Base-by-base conservation (phyloP, 2,888 invertebrate genomes). In the Heliconius hortense region DNA sequence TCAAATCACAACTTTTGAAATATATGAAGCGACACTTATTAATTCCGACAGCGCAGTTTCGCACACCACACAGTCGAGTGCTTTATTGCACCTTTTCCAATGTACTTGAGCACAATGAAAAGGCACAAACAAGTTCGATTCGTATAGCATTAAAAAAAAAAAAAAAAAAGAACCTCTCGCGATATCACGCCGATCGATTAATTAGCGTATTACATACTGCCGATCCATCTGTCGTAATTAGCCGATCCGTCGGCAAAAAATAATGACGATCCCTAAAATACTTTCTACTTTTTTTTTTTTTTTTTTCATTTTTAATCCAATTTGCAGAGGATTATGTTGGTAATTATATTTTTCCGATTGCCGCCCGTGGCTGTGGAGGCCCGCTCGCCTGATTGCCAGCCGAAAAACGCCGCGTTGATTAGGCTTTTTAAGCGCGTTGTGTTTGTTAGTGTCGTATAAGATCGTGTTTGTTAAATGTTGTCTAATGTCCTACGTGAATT, bases 261-360 rank as follows among this genome's bases (percentile, higher is more conserved):
- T 93, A 93, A 93, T 93, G 93, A 93, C 93, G 92, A 88, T 85
- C 93, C 93, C 91, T 91, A 92, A 93, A 93, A 93, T 91, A 92
- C 91, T 93, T 93, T 92, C 87, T 87, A 85, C 85, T 24, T 43
- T 66, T 66, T 66, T 91, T 53, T 53, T 92, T 48, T 92, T 91
- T 89, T 84, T 91, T 91, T 88, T 88, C 90, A 91, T 93, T 93
- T 93, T 94, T 94, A 94, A 94, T 94, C 94, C 94, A 94, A 94
- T 94, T 94, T 94, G 90, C 89, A 85, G 90, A 86, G 94, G 94
- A 94, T 94, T 94, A 94, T 94, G 91, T 91, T 86, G 89, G 94
- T 94, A 94, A 94, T 94, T 94, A 94, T 94, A 93, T 93, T 93
- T 94, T 94, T 92, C 92, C 94, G 86, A 93, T 93, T 93, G 93